Conservation (phyloP, 2,113 vertebrate species). For the Hystrix brachyura region DNA sequence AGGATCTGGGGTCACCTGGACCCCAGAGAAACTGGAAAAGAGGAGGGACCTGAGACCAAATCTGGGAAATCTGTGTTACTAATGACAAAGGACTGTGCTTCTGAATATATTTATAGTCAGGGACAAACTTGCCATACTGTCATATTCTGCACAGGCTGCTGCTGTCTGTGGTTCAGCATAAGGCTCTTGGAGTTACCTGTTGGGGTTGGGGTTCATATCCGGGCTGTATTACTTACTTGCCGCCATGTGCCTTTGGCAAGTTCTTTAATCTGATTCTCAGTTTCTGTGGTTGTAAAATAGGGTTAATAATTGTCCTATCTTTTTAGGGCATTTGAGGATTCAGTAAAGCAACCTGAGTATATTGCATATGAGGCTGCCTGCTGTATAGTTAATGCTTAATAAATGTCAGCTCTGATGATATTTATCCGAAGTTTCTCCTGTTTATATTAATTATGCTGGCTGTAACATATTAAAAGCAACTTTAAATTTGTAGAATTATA, state of each 20-base stretch:
- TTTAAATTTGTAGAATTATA: slow-evolving; percentile 38
- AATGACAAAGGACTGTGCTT: neutral
- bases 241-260: neutral
- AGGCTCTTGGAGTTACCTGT: neutral
- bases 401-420: slow-evolving; percentile 15
- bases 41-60: neutral
- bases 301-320: neutral
- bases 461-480: slow-evolving; percentile 41
- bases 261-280: neutral
- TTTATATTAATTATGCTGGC: slow-evolving; percentile 39
- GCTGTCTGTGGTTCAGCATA: neutral
- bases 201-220: accelerated
- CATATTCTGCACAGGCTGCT: neutral
- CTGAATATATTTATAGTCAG: neutral
- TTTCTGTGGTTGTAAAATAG: neutral
- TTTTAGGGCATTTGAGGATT: neutral
- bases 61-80: neutral
- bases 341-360: neutral
- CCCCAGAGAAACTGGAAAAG: neutral
- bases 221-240: neutral
- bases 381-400: slow-evolving; percentile 8
- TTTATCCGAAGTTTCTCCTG: slow-evolving; percentile 28
- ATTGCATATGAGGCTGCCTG: neutral
- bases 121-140: accelerated
- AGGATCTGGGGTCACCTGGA: neutral